Evolutionary conservation across 1,140 invertebrate species (phyloP).

Genomic region (Philotrypesis tridentata): DNA sequence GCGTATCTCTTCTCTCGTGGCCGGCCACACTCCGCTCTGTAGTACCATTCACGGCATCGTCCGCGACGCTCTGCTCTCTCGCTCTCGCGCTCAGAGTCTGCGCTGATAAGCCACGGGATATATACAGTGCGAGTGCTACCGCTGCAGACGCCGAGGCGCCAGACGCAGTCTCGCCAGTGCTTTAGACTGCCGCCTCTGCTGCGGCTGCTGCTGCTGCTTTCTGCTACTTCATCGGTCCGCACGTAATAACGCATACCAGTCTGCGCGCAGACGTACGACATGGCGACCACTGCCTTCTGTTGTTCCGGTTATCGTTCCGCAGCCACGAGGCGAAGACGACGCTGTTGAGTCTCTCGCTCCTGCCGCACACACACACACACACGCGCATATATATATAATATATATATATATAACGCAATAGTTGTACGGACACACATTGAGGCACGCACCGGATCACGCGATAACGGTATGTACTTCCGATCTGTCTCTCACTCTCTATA

Average conservation of each 20-base stretch:
- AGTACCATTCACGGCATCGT: constrained; percentile 5
- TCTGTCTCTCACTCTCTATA: too few relatives aligned
- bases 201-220: too few relatives aligned
- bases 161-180: neutral
- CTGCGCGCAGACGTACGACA: neutral
- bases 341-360: neutral
- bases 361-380: too few relatives aligned
- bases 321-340: neutral
- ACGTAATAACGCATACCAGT: neutral
- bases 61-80: neutral
- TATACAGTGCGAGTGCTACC: neutral
- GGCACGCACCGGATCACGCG: constrained; percentile 13
- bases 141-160: constrained; percentile 6
- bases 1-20: neutral
- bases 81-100: too few relatives aligned
- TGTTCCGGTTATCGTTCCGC: neutral
- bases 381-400: too few relatives aligned
- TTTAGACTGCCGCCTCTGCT: too few relatives aligned
- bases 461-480: constrained; percentile 46
- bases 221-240: neutral
- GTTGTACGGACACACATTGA: too few relatives aligned
- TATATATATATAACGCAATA: neutral
- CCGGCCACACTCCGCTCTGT: neutral
- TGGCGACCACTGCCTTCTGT: neutral
- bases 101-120: neutral